A percentile compares a stretch with the other conserved stretches of the same genome.
Conservation (phyloP, 2,113 vertebrate species). For the Loxodonta africana region DNA sequence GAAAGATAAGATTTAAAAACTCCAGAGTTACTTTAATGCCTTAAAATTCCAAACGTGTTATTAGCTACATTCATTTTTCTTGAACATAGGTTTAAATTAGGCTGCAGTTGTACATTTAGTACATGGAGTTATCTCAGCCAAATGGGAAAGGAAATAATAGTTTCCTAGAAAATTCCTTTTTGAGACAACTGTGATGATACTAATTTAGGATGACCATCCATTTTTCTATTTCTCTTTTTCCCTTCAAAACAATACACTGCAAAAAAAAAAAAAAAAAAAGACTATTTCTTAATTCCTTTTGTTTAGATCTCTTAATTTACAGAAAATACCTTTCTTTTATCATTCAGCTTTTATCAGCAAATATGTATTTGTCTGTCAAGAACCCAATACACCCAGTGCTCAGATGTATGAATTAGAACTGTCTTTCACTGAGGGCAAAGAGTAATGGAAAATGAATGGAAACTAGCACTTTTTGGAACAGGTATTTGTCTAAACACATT, state of each 20-base stretch:
- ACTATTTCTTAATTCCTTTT: neutral
- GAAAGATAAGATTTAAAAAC: neutral
- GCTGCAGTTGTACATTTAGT: neutral
- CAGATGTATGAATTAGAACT: conserved; percentile 25
- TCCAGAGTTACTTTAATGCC: neutral
- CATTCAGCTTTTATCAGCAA: conserved; percentile 22
- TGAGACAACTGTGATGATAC: neutral
- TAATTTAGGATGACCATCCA: neutral
- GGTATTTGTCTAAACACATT: neutral
- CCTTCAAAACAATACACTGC: neutral
- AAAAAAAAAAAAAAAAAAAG: neutral
- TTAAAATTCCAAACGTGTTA: neutral
- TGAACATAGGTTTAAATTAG: neutral
- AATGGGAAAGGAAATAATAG: neutral
- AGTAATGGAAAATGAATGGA: neutral
- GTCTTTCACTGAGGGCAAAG: neutral
- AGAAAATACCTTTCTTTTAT: conserved; percentile 37
- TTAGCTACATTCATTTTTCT: neutral
- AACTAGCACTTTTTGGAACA: neutral
- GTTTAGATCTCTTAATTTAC: neutral
- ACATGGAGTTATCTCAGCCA: neutral
- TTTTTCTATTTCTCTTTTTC: neutral
- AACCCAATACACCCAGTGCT: neutral
- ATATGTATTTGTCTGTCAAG: neutral
- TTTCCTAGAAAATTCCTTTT: neutral